Base-by-base conservation (phyloP, 2,113 vertebrate genomes). In the Vanacampus margaritifer region DNA sequence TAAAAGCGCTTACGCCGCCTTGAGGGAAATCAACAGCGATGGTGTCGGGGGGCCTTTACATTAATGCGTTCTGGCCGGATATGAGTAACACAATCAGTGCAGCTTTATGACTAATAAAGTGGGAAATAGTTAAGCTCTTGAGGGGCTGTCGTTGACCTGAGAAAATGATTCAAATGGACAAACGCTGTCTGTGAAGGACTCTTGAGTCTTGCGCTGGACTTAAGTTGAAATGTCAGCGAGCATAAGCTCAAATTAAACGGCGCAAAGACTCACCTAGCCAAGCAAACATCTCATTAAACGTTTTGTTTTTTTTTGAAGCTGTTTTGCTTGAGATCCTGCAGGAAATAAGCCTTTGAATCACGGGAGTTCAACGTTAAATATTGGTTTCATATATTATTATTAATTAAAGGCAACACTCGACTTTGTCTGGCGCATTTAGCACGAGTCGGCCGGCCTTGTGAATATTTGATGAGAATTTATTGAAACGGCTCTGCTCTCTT, bases 401-500 rank as follows among this genome's bases (percentile, higher is more conserved):
- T 62, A 43, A 62, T 62, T 62, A 43, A 62, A 24, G 39, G 14
- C 0, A 62, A 43, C 14, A 23, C 24, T 26, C 2, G 7, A 8
- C 60, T 43, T 41, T 61, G 59, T 61, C 58, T 61, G 35, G 36
- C 7, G 21, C 59, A 24, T 61, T 61, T 41, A 23, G 14, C 17
- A 14, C 28, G 7, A 41, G 16, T 5, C 60, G 23, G 24, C n/a
- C 60, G 1, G 11, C 58, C 58, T 62, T 23, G 16, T 62, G 37
- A 62, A 62, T 62, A 62, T 43, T 62, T 43, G n/a, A 62, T 62
- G 23, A 17, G 39, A 62, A 62, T 26, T 43, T 62, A 62, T 62
- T 43, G 39, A 13, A 26, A 45, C 26, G 26, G 60, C 60, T 26
- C 14, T 62, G 37, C 17, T 62, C 39, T 62, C 16, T 26, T 62